Evolutionary conservation across 1,140 invertebrate species (phyloP).

Genomic region (Ips nitidus): DNA sequence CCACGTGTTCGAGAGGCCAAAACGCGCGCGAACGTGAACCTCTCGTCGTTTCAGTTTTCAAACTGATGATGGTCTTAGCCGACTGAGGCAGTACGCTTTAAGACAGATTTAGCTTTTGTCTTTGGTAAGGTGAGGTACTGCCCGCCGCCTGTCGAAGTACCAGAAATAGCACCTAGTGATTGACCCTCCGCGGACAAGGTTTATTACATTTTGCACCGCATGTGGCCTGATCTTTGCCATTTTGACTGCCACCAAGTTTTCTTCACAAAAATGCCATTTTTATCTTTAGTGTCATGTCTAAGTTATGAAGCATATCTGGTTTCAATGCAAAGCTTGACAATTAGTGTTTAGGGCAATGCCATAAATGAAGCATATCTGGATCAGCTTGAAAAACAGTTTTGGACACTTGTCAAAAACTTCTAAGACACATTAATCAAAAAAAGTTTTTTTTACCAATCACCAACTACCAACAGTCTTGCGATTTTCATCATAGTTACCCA

Average conservation of each 20-base stretch:
- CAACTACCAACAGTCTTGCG: no score
- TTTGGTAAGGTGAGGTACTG: slow-evolving; percentile 27
- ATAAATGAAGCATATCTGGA: no score
- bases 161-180: slow-evolving; percentile 32
- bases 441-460: no score
- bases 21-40: slow-evolving; percentile 10
- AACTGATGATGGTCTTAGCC: slow-evolving; percentile 16
- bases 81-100: slow-evolving; percentile 19
- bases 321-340: no score
- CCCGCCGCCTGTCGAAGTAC: slow-evolving; percentile 13
- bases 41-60: slow-evolving; percentile 24
- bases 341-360: no score
- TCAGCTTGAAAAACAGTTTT: no score
- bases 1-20: slow-evolving; percentile 27
- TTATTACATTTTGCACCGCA: neutral
- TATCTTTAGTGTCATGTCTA: no score
- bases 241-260: neutral
- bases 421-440: no score
- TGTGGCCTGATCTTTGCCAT: neutral
- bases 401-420: no score
- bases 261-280: no score
- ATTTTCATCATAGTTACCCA: no score
- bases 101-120: slow-evolving; percentile 36
- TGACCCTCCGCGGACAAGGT: slow-evolving; percentile 8
- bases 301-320: no score